Conservation (phyloP, 2,797 vertebrate genomes). For the Tenualosa ilisha region DNA sequence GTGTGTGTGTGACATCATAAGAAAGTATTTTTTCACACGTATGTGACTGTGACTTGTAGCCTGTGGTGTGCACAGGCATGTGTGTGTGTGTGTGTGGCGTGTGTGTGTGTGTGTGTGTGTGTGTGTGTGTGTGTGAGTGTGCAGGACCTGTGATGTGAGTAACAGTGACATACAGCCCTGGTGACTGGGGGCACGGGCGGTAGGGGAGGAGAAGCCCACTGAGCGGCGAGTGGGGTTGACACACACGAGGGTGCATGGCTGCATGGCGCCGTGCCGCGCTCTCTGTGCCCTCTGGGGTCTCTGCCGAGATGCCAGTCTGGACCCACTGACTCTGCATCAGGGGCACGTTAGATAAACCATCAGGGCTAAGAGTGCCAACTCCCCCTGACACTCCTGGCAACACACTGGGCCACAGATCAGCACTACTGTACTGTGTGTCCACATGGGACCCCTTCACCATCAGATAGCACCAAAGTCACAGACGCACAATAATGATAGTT, state of each 20-base stretch:
- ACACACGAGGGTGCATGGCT: not conserved
- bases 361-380: not conserved
- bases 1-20: no score
- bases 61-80: not conserved
- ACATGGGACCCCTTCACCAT: not conserved
- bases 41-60: not conserved
- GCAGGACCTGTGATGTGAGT: slow-evolving; percentile 4
- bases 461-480: not conserved
- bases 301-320: not conserved
- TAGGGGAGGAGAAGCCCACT: not conserved
- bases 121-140: not conserved
- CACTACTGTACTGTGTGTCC: not conserved
- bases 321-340: not conserved
- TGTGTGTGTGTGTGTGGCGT: not conserved
- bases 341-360: not conserved
- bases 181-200: not conserved
- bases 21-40: not conserved
- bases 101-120: not conserved
- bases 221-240: not conserved
- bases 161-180: slow-evolving; percentile 3
- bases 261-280: no score
- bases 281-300: not conserved
- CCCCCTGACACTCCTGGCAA: not conserved
- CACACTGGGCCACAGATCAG: not conserved
- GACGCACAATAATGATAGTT: not conserved